Conservation (phyloP, 2,113 vertebrate species). For the Ailuropoda melanoleuca region DNA sequence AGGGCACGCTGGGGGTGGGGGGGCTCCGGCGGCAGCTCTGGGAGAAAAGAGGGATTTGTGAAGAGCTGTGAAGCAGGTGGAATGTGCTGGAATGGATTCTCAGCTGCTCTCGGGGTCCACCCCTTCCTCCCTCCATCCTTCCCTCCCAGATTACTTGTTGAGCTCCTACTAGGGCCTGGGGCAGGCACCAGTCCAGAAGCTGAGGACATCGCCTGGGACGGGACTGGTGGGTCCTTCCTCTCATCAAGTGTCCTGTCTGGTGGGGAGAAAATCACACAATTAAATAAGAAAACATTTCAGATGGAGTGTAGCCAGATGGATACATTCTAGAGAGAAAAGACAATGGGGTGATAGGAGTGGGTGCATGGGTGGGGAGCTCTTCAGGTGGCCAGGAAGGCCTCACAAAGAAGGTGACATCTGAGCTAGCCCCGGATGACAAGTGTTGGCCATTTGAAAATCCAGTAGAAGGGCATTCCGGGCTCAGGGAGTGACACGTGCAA, state of each 20-base stretch:
- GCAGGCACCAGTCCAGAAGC: neutral
- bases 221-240: neutral
- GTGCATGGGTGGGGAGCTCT: neutral
- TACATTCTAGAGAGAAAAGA: neutral
- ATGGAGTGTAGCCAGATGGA: too few species aligned
- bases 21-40: neutral
- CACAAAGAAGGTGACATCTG: neutral
- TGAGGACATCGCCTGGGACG: neutral
- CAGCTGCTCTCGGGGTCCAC: neutral
- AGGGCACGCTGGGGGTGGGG: fast-evolving
- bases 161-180: neutral
- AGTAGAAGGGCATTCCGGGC: neutral
- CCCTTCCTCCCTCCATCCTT: neutral
- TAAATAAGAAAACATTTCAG: neutral
- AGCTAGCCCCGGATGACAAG: neutral
- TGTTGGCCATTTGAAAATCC: neutral
- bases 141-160: neutral
- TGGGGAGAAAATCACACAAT: neutral
- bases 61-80: neutral
- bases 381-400: neutral
- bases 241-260: neutral
- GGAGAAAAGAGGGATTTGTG: neutral
- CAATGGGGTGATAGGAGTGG: neutral
- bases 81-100: neutral
- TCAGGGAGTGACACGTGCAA: neutral